Evolutionary conservation across 2,113 vertebrate genomes (phyloP), one percentile per base, ranked within the genome.

Genomic region (Ophthalmolycus amberensis): DNA sequence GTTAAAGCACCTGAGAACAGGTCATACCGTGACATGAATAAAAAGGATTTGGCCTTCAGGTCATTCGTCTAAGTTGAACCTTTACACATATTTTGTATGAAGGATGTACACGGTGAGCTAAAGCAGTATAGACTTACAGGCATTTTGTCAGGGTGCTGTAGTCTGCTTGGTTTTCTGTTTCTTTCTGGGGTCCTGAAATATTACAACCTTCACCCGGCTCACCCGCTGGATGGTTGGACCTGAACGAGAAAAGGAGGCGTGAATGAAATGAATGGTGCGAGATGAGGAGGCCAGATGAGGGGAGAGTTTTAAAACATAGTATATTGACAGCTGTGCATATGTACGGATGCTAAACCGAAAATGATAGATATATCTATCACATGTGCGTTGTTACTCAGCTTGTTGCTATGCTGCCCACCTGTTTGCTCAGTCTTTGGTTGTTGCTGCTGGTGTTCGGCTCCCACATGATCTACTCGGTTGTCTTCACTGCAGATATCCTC

Each of bases 151-250:
- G 0, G 77, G 4, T 0, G 52, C 56, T 5, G 58, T 16, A 1
- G 52, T 40, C 62, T 56, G 80, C 50, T 84, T 85, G 67, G 38
- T 81, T 70, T 66, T 93, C 22, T 71, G 88, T 87, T 93, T 97
- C 88, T 92, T 96, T n/a, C 15, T 86, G n/a, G 90, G 94, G 86
- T 96, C 93, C 62, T 93, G 91, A 84, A 96, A 98, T 0, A 85
- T 92, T 15, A 97, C 94, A 0, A 97, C 92, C 77, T 96, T 92
- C 9, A 97, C 93, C 0, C 14, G 71, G 6, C 63, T 52, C 27
- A 4, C 15, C 67, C 10, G 65, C 25, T 11, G 20, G 1, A 4
- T 1, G 34, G 27, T 4, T 52, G 77, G 10, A 74, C 50, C 83
- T 82, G 65, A 64, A 18, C 0, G 11, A 69, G 50, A 78, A 9